Evolutionary conservation across 2,797 vertebrate species (phyloP), one percentile per base, ranked within the genome.

Genomic region (Clarias laeviceps): DNA sequence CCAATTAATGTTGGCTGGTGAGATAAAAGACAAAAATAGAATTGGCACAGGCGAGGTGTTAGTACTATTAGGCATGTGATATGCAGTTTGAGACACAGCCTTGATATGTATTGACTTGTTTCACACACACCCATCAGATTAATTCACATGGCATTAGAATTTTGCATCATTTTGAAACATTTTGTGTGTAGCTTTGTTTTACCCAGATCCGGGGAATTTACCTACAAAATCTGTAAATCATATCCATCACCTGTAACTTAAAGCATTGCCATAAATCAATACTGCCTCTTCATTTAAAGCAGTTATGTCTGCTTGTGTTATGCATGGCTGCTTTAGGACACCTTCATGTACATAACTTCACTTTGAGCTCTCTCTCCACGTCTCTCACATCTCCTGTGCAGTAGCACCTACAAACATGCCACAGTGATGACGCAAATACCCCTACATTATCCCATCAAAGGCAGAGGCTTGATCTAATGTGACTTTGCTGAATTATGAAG

Each of bases 381-480:
- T n/a, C 24, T 62, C 24, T 64, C 78, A 80, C 61, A 65, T 29
- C 37, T 17, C 70, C 90, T 90, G 89, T 85, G 89, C 83, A 69
- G 29, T 18, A 77, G 62, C 40, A 40, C 66, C 86, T 87, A 87
- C 91, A 78, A 8, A 85, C 37, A 76, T 84, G 76, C 61, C 68
- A 74, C 66, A 87, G 78, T 90, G 91, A 82, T 84, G 70, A 89
- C 76, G 80, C 62, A 76, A 76, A 82, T 45, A 66, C 56, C 29
- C 20, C 69, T 59, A 59, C 79, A 50, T 66, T 62, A 76, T 57
- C 50, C 14, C 73, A 57, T 82, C 79, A 29, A 1, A 82, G 59
- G 56, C 61, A 66, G 15, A 74, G 84, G 69, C 69, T 81, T 82
- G 79, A 85, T 73, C 57, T 56, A 85, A 73, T 85, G 84, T 18